These are phyloP conservation scores for Hyposmocoma kahamanoa DNA, from an alignment of 1,140 invertebrate genomes.

Conservation along the genomic window DNA sequence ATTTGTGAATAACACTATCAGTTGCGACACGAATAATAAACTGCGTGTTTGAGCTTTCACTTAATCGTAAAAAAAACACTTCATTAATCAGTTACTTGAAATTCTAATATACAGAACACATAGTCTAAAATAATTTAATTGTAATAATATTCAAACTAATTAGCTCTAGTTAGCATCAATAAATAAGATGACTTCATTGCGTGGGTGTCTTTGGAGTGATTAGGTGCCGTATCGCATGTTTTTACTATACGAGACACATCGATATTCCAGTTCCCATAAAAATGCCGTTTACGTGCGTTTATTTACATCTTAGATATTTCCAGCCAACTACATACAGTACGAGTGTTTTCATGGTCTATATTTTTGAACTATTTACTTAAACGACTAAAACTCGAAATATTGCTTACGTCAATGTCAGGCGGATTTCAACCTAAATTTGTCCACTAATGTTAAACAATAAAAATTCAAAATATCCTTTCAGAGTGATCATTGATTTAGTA, in stretches of 20 bases:
- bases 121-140: constrained; percentile 61
- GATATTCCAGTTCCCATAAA: too few relatives aligned
- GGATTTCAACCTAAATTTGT: constrained; percentile 19
- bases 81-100: constrained; percentile 39
- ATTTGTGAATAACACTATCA: constrained; percentile 35
- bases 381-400: constrained; percentile 26
- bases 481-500: neutral
- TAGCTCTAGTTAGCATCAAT: constrained; percentile 59
- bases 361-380: too few relatives aligned
- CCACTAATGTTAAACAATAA: neutral
- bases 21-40: constrained; percentile 20
- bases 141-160: constrained; percentile 48
- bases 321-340: too few relatives aligned
- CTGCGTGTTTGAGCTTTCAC: constrained; percentile 43
- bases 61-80: constrained; percentile 49
- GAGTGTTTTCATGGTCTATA: too few relatives aligned
- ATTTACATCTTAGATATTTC: too few relatives aligned
- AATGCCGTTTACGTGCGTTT: too few relatives aligned
- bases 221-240: too few relatives aligned
- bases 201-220: constrained; percentile 49
- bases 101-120: constrained; percentile 68
- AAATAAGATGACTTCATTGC: constrained; percentile 65
- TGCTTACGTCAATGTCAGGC: constrained; percentile 48
- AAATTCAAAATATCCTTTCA: neutral
- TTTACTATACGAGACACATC: too few relatives aligned